These are phyloP conservation scores for Drosophila dives DNA, from an alignment of 2,888 invertebrate species.

Conservation along the genomic window DNA sequence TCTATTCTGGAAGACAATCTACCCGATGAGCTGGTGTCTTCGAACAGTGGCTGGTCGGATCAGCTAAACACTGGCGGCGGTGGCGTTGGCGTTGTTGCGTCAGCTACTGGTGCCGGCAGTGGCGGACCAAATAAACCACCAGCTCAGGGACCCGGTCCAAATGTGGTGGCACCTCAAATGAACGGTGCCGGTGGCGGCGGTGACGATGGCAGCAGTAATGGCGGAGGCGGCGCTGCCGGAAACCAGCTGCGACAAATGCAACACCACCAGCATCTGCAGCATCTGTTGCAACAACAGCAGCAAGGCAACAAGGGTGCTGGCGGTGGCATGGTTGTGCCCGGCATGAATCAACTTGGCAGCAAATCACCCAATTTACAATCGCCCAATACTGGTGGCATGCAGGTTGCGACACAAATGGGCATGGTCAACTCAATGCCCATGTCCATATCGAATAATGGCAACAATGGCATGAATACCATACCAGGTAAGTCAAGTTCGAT, in stretches of 20 bases:
- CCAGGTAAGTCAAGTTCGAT: conserved; percentile 86
- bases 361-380: conserved; percentile 94
- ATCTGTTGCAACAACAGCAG: conserved; percentile 88
- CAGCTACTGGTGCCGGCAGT: conserved; percentile 76
- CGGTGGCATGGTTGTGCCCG: conserved; percentile 85
- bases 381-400: conserved; percentile 92
- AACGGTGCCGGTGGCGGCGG: conserved; percentile 88
- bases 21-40: conserved; percentile 94
- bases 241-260: conserved; percentile 85
- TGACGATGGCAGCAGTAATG: conserved; percentile 50
- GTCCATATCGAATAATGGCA: conserved; percentile 91
- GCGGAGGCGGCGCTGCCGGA: conserved; percentile 47
- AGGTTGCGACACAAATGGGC: conserved; percentile 89
- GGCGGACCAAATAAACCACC: conserved; percentile 89
- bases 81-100: conserved; percentile 85
- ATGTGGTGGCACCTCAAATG: conserved; percentile 86
- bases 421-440: conserved; percentile 89
- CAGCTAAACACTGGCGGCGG: conserved; percentile 83
- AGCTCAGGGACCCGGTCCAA: conserved; percentile 93
- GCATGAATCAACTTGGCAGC: conserved; percentile 91
- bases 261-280: conserved; percentile 87
- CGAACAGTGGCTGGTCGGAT: conserved; percentile 90
- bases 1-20: conserved; percentile 93
- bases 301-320: conserved; percentile 80
- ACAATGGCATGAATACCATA: conserved; percentile 90